Conservation (phyloP, 2,113 vertebrate genomes). For the Phyllostomus hastatus region DNA sequence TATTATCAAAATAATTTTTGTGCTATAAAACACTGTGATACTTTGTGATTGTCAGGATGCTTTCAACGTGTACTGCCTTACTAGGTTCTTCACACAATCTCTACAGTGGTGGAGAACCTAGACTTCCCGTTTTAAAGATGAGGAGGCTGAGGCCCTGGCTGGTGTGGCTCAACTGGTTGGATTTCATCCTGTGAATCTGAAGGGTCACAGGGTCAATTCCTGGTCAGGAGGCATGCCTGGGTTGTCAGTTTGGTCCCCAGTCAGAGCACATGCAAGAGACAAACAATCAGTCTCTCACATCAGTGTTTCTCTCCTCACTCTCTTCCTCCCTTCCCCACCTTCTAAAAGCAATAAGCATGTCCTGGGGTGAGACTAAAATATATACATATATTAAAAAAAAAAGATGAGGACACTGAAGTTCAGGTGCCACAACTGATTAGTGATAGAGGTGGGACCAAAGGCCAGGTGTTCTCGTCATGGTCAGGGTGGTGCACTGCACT, state of each 20-base stretch:
- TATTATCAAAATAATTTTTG: neutral
- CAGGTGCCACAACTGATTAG: neutral
- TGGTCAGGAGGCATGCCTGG: no score
- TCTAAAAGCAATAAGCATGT: no score
- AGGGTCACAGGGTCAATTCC: no score
- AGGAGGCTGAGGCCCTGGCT: neutral
- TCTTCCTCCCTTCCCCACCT: no score
- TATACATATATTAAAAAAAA: no score
- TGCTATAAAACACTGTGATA: neutral
- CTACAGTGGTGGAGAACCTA: neutral
- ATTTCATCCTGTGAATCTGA: no score
- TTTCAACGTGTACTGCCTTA: neutral
- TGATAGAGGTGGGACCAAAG: neutral
- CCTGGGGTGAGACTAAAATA: no score
- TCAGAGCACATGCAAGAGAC: no score
- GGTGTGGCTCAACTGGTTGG: no score
- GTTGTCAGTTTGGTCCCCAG: no score
- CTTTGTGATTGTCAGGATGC: neutral
- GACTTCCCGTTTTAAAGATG: neutral
- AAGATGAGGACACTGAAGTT: neutral
- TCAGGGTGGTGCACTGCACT: neutral
- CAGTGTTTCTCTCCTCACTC: no score
- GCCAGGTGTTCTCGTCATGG: neutral
- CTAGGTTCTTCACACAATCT: neutral
- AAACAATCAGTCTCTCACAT: no score